Base-by-base conservation (phyloP, 2,797 vertebrate species). In the Chaenodraco wilsoni region DNA sequence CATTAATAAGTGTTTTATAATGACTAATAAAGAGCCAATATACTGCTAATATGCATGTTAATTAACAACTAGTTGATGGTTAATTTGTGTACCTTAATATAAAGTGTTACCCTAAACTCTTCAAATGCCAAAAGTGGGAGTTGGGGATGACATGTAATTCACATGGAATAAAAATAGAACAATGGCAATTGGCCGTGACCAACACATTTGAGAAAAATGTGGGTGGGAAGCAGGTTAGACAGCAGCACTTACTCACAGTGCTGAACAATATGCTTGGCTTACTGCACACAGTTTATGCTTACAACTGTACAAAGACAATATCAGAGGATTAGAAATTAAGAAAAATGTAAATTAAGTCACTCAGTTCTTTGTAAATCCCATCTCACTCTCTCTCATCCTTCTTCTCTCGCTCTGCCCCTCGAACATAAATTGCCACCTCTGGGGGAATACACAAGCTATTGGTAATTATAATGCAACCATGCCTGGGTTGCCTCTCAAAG, bases 391-490 rank as follows among this genome's bases (percentile, higher is more conserved):
- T 57, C 45, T 48, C 9, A 1, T 52, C 15, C 12, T 40, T 40
- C 55, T 19, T 82, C 50, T 62, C 69, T 63, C 3, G 4, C 51
- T 79, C 57, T 71, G 73, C 59, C 65, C 41, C 27, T 81, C 75
- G 64, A 68, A 68, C 71, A 85, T 79, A 79, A 83, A 82, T 73
- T 69, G 70, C 58, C 75, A 84, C 78, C 87, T 88, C 86, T 82
- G 49, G 82, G 84, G 86, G 74, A 83, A 84, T 64, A 79, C 66
- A 83, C 60, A 49, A 79, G 82, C 77, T 79, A 75, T 82, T 87
- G 84, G 88, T 90, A 88, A 91, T 91, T 87, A 88, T 73, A 88
- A 84, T 37, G 59, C 81, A 85, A 85, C 75, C 46, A 66, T 55
- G 76, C 86, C 77, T 67, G 72, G 82, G 75, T 86, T 87, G 84